Conservation (phyloP, 2,113 vertebrate genomes). For the Scomber colias region DNA sequence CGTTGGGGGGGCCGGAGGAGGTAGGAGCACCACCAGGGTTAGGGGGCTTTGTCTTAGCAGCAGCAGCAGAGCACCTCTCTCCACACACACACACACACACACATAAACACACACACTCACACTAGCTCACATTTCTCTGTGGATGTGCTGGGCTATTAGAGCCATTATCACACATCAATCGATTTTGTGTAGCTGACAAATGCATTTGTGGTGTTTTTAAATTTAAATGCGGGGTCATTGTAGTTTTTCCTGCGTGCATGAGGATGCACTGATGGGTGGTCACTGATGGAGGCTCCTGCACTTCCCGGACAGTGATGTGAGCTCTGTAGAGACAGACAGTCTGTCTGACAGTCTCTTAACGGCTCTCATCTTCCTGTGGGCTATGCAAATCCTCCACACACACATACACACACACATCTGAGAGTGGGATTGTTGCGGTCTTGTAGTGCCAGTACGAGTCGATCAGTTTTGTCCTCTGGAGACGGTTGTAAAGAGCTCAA, state of each 20-base stretch:
- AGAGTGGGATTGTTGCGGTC: slow-evolving; percentile 30
- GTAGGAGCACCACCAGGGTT: slow-evolving; percentile 80
- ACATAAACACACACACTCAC: slow-evolving; percentile 15
- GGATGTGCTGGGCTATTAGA: slow-evolving; percentile 33
- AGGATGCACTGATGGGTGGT: slow-evolving; percentile 7
- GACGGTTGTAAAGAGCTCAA: neutral
- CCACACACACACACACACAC: slow-evolving; percentile 36
- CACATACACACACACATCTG: slow-evolving; percentile 18
- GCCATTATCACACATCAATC: slow-evolving; percentile 49
- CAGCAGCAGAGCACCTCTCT: slow-evolving; percentile 51
- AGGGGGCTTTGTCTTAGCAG: slow-evolving; percentile 81
- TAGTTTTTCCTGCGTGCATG: slow-evolving; percentile 19
- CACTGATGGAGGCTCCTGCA: slow-evolving; percentile 61
- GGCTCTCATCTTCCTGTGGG: slow-evolving; percentile 52
- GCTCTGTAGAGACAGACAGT: slow-evolving; percentile 70
- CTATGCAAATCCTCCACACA: slow-evolving; percentile 46
- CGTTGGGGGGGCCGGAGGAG: slow-evolving; percentile 83
- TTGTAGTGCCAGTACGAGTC: slow-evolving; percentile 15
- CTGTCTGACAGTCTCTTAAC: slow-evolving; percentile 70
- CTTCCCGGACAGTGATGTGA: slow-evolving; percentile 52
- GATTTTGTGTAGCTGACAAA: slow-evolving; percentile 35
- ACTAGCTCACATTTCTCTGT: slow-evolving; percentile 34
- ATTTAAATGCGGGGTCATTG: slow-evolving; percentile 52
- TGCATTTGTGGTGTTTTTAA: slow-evolving; percentile 35
- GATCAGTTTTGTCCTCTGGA: slow-evolving; percentile 42